Evolutionary conservation across 2,113 vertebrate species (phyloP), one percentile per base, ranked within the genome.

Genomic region (Kryptolebias marmoratus): DNA sequence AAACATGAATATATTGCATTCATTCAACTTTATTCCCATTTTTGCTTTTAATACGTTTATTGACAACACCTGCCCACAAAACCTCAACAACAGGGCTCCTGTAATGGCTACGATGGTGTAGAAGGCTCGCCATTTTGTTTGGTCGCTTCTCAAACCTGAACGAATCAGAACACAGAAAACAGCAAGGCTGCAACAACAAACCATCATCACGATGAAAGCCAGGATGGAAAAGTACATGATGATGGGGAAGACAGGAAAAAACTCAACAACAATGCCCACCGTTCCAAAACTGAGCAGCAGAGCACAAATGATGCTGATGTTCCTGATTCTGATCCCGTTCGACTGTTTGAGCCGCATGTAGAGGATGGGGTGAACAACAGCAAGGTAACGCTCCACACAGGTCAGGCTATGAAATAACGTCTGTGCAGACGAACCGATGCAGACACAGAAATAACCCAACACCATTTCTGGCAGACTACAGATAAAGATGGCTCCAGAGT

Each of bases 401-500:
- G 39, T 48, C 53, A 68, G 42, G 18, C 11, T 66, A 32, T 84
- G 77, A 12, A 80, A 49, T 0, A 67, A 16, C 0, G 47, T 28
- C 65, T 69, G 71, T 4, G 16, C 12, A 1, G 27, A 1, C n/a
- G 30, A 54, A 4, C 1, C 14, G 3, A 42, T 0, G 1, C 0
- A 1, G 1, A 47, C 0, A 0, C 0, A 0, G 5, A 7, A 52
- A 31, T 27, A 73, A 5, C 48, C 68, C 1, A n/a, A 5, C 18
- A 12, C 2, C 18, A 59, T 11, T 4, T 18, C 0, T 1, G 0
- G 1, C 0, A 0, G 0, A 10, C 0, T 3, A 4, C 72, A 68
- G 0, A 0, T 18, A 15, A 0, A 3, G 1, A 55, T 5, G 10
- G 0, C 57, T 1, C 0, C 2, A 3, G 3, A 31, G 52, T 1